phyloP scores from a whole-genome alignment of 2,888 invertebrate species.

The Parnassius orleans region DNA sequence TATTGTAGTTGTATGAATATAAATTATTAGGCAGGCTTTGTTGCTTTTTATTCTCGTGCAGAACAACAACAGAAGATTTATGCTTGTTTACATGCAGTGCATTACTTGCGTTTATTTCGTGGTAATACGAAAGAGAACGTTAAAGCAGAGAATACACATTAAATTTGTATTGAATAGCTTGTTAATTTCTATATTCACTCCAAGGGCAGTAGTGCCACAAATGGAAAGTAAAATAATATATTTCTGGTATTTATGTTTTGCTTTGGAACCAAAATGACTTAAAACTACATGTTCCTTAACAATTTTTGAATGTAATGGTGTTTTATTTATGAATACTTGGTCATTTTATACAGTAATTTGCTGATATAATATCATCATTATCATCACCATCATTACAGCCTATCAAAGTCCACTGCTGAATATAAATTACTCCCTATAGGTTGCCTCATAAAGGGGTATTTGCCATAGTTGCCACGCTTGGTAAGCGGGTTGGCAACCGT shows the following conservation, averaged over 20 bases:
- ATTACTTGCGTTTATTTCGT: constrained; percentile 37
- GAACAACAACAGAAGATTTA: constrained; percentile 42
- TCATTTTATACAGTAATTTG: too few species aligned
- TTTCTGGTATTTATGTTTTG: neutral
- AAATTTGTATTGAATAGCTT: neutral
- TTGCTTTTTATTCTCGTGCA: constrained; percentile 32
- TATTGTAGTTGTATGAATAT: constrained; percentile 25
- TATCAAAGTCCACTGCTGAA: too few species aligned
- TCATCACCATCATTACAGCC: too few species aligned
- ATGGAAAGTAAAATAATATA: constrained; percentile 13
- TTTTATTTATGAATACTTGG: too few species aligned
- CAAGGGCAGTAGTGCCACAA: constrained; percentile 12
- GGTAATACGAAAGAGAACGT: constrained; percentile 18
- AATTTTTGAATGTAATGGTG: too few species aligned
- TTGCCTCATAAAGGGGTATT: too few species aligned
- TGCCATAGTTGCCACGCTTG: too few species aligned
- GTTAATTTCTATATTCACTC: constrained; percentile 3
- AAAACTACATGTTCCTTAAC: too few species aligned
- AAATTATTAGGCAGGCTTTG: constrained; percentile 26
- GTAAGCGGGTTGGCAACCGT: too few species aligned
- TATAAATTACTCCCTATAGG: too few species aligned
- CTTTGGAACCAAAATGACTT: too few species aligned
- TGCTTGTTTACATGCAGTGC: constrained; percentile 52
- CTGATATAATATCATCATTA: too few species aligned
- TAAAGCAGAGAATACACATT: constrained; percentile 8